These are phyloP conservation scores for Pammene aurita DNA, from an alignment of 2,888 invertebrate species.

Conservation along the genomic window DNA sequence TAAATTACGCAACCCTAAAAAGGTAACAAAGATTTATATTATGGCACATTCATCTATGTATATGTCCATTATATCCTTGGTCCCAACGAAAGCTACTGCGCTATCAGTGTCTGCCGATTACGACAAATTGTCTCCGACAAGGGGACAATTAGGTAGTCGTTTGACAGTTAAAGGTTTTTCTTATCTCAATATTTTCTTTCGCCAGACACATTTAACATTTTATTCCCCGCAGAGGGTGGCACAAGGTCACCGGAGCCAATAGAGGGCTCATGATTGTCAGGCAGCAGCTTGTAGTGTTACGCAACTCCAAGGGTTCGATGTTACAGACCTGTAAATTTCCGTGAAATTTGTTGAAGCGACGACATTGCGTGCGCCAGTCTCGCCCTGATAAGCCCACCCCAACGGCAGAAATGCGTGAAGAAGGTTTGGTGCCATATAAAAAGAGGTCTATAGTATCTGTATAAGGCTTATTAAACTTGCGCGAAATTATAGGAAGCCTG, in stretches of 20 bases:
- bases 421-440: conserved; percentile 47
- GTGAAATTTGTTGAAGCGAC: conserved; percentile 51
- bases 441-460: background rate
- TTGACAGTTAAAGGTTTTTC: conserved; percentile 47
- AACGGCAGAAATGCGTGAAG: conserved; percentile 59
- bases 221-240: conserved; percentile 32
- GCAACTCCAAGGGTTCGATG: conserved; percentile 52
- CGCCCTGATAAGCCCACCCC: conserved; percentile 59
- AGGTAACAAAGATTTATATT: background rate
- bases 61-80: background rate
- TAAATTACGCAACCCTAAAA: no score
- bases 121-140: conserved; percentile 48
- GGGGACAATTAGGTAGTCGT: conserved; percentile 49
- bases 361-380: conserved; percentile 64
- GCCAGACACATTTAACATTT: conserved; percentile 39
- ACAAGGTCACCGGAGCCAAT: conserved; percentile 35
- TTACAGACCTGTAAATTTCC: conserved; percentile 58
- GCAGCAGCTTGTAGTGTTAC: conserved; percentile 58
- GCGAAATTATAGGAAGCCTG: background rate
- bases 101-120: conserved; percentile 28
- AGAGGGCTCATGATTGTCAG: conserved; percentile 48
- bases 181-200: conserved; percentile 48
- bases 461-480: background rate
- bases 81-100: conserved; percentile 13
- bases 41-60: no score